Base-by-base conservation (phyloP, 2,113 vertebrate genomes). In the Nesogale talazaci region DNA sequence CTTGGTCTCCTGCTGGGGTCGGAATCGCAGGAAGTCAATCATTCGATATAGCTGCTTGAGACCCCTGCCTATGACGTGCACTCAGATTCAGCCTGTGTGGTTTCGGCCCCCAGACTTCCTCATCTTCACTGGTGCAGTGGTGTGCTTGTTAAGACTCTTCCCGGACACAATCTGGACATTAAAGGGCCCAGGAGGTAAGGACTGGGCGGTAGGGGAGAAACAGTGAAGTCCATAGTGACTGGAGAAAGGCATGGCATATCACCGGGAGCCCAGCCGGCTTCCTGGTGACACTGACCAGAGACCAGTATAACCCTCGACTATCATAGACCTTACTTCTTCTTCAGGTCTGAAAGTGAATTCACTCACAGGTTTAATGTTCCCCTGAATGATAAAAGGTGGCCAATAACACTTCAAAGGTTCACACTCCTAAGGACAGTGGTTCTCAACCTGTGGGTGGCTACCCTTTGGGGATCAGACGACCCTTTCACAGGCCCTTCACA, bases 71-170 rank as follows among this genome's bases (percentile, higher is more conserved):
- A 99, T 99, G 0, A 99, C 99, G 7, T 98, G 98, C 0, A 98
- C 98, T 0, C 96, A 93, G 86, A 99, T 94, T 81, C 83, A 99
- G 77, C 99, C 99, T 99, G 99, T 98, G 89, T 99, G 94, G 92
- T 99, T 98, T 93, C 99, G 97, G 65, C 99, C 99, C 23, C 99
- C 99, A 1, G 99, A 99, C 94, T 99, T 99, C 94, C 98, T 99
- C 97, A 98, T 98, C 42, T 99, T 99, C 12, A 99, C 96, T 1
- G 99, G 98, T 52, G 29, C 98, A 88, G 98, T 94, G 9, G 98
- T 99, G 96, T 99, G 99, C 74, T 99, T 99, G 27, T 98, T 97
- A 29, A 87, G 97, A 96, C 98, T 97, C 95, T 99, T 99, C 99
- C 99, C 99, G 7, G 92, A 6, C 0, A 96, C 97, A 88, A 96